Evolutionary conservation across 2,113 vertebrate species (phyloP).

Genomic region (Leptocoma aspasia): DNA sequence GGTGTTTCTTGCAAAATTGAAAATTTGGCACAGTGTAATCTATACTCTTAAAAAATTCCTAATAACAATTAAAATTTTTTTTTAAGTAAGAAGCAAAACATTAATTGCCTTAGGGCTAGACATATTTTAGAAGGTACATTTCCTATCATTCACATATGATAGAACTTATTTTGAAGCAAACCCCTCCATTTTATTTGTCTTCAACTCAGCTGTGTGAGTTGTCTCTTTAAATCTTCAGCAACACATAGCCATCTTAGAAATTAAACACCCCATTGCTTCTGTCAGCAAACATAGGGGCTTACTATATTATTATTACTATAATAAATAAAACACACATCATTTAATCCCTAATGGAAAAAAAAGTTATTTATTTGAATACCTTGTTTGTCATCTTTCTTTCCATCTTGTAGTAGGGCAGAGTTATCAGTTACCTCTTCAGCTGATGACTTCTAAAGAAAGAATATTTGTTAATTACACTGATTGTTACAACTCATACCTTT

Average conservation of each 20-base stretch:
- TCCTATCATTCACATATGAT: not conserved
- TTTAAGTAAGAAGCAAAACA: not conserved
- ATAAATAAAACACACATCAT: not conserved
- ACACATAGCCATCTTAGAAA: not conserved
- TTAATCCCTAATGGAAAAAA: not conserved
- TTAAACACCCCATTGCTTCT: not conserved
- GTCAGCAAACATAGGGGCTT: not conserved
- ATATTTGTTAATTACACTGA: not conserved
- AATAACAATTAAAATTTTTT: not conserved
- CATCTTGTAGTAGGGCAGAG: constrained; percentile 59
- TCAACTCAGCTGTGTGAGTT: not conserved
- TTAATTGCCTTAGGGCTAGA: not conserved
- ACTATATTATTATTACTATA: not conserved
- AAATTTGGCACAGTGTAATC: not conserved
- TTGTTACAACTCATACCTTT: not conserved
- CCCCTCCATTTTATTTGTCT: not conserved
- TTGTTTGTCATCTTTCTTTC: constrained; percentile 71
- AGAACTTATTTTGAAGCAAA: not conserved
- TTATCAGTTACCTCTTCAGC: constrained; percentile 69
- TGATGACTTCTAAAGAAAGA: constrained; percentile 61
- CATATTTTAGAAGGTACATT: not conserved
- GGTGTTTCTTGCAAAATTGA: not conserved
- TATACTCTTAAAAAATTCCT: not conserved
- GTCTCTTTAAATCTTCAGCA: not conserved
- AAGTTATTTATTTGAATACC: constrained; percentile 60